These are phyloP conservation scores for Fukomys damarensis DNA, from an alignment of 2,113 vertebrate genomes.

Conservation along the genomic window DNA sequence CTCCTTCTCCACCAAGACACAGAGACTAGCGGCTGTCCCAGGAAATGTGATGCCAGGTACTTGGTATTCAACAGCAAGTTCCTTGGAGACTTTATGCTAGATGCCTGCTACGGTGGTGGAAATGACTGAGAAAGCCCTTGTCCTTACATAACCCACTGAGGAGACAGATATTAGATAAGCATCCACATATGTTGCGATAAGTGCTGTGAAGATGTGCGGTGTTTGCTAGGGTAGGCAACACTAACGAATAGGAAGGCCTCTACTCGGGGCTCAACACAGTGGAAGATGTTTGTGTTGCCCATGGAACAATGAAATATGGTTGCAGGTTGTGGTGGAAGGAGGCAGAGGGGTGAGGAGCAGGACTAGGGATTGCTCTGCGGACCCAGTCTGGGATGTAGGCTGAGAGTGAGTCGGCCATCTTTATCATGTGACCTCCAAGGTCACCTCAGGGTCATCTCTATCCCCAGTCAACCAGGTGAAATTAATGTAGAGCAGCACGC, in stretches of 20 bases:
- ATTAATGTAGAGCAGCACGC: background rate
- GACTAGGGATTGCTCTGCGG: background rate
- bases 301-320: background rate
- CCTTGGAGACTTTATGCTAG: background rate
- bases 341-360: background rate
- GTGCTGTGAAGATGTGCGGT: background rate
- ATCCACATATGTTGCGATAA: background rate
- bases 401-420: background rate
- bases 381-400: background rate
- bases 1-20: background rate
- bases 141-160: background rate
- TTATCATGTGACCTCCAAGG: background rate
- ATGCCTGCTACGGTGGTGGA: background rate
- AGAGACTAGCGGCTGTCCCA: background rate
- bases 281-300: background rate
- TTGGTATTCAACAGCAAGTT: fast-evolving
- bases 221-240: background rate
- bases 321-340: background rate
- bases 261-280: background rate
- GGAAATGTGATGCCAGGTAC: background rate
- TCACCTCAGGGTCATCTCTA: background rate
- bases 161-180: background rate
- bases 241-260: background rate
- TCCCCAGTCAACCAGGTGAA: background rate
- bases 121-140: too few species aligned